phyloP scores from a whole-genome alignment of 2,888 invertebrate genomes.

The Entomobrya multifasciata region DNA sequence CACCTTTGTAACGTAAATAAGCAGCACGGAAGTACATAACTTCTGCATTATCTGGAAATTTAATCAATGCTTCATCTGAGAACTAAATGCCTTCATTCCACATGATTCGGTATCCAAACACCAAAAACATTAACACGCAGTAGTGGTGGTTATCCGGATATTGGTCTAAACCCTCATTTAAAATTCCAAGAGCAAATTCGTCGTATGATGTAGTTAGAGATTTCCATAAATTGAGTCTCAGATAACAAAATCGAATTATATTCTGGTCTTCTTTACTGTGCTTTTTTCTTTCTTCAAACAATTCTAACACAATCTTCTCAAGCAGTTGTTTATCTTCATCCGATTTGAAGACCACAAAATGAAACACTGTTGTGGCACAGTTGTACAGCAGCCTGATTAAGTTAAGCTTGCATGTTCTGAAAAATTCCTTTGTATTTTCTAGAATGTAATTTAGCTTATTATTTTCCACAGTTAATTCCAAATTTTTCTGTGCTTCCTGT shows the following conservation, averaged over 20 bases:
- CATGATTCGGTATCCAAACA: not conserved
- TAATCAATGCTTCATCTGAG: not conserved
- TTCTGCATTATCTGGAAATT: not conserved
- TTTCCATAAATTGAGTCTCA: not conserved
- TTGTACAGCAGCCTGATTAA: too few species aligned
- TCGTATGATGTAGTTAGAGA: not conserved
- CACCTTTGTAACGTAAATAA: not conserved
- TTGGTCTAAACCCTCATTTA: slow-evolving; percentile 6
- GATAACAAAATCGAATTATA: slow-evolving; percentile 5
- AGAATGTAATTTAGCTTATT: too few species aligned
- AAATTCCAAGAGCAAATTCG: not conserved
- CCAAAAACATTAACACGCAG: not conserved
- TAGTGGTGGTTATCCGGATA: not conserved
- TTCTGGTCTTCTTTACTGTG: not conserved
- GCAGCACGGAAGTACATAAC: not conserved
- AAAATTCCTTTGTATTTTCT: too few species aligned
- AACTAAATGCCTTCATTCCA: not conserved
- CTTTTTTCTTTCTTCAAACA: not conserved
- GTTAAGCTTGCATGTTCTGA: too few species aligned
- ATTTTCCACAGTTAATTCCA: too few species aligned
- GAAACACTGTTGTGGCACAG: not conserved
- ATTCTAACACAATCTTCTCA: not conserved
- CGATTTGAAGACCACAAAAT: not conserved
- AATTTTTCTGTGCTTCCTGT: too few species aligned
- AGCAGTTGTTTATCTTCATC: too few species aligned